Evolutionary conservation across 2,113 vertebrate genomes (phyloP).

Genomic region (Gallinago paraguaiae): DNA sequence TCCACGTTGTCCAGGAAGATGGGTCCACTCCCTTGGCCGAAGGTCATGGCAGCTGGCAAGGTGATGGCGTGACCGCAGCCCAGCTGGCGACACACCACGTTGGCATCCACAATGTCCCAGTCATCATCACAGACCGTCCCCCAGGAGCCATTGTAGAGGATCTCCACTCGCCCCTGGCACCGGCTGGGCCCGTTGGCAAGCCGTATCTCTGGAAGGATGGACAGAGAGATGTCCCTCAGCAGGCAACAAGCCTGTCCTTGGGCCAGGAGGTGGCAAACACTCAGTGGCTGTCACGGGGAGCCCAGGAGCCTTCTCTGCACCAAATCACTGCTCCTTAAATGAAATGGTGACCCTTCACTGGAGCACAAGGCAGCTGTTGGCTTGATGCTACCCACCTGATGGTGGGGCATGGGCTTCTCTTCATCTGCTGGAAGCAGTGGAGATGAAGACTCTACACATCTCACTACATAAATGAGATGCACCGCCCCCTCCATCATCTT

Average conservation of each 20-base stretch:
- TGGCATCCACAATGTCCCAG: conserved; percentile 96
- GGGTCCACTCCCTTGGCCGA: conserved; percentile 85
- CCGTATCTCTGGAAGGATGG: conserved; percentile 75
- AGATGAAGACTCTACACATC: not conserved
- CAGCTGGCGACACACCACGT: conserved; percentile 91
- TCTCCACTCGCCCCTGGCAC: conserved; percentile 92
- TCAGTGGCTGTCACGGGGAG: accelerated
- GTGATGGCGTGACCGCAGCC: conserved; percentile 83
- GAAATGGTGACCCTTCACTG: not conserved
- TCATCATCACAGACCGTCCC: conserved; percentile 95
- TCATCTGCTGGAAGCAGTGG: not conserved
- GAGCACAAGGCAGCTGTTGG: not conserved
- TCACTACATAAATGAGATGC: not conserved
- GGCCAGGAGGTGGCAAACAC: not conserved
- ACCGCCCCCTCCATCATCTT: not conserved
- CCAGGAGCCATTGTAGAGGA: conserved; percentile 84
- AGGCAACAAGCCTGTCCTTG: not conserved
- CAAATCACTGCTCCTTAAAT: not conserved
- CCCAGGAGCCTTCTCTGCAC: not conserved
- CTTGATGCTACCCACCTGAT: not conserved
- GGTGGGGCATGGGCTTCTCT: not conserved
- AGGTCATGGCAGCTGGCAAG: conserved; percentile 81
- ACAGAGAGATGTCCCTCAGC: not conserved
- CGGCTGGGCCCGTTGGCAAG: conserved; percentile 84
- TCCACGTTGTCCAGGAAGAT: conserved; percentile 95